phyloP scores from a whole-genome alignment of 2,888 invertebrate genomes.

The Odontomyia ornata region DNA sequence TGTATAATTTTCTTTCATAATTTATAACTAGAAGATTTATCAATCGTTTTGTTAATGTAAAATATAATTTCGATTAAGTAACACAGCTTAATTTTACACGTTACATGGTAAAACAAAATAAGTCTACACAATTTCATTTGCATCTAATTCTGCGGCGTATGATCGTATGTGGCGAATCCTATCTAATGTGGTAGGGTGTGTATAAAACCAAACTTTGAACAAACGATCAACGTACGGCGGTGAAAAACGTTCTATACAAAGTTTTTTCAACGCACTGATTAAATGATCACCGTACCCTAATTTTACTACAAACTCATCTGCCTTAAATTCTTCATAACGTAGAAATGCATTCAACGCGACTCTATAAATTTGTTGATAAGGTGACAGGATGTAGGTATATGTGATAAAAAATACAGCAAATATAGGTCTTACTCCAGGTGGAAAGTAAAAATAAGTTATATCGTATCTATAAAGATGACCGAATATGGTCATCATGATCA shows the following conservation, averaged over 20 bases:
- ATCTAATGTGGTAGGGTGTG: not conserved
- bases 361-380: not conserved
- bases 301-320: not conserved
- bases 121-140: not conserved
- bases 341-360: not conserved
- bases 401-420: constrained; percentile 3
- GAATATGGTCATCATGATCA: constrained; percentile 11
- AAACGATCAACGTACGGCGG: not conserved
- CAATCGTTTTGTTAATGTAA: too few relatives aligned
- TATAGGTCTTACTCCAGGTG: constrained; percentile 6
- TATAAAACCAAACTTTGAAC: constrained; percentile 8
- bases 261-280: not conserved
- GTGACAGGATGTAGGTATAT: constrained; percentile 1
- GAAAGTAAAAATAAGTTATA: constrained; percentile 17
- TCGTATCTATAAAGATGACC: constrained; percentile 7
- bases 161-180: not conserved
- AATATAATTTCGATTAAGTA: too few relatives aligned
- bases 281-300: not conserved
- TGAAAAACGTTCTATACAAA: not conserved
- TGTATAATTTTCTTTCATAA: too few relatives aligned
- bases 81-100: too few relatives aligned
- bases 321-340: not conserved
- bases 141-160: not conserved
- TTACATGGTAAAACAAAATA: too few relatives aligned
- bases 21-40: too few relatives aligned